Conservation (phyloP, 2,888 invertebrate species). For the Stenodera caucasica region DNA sequence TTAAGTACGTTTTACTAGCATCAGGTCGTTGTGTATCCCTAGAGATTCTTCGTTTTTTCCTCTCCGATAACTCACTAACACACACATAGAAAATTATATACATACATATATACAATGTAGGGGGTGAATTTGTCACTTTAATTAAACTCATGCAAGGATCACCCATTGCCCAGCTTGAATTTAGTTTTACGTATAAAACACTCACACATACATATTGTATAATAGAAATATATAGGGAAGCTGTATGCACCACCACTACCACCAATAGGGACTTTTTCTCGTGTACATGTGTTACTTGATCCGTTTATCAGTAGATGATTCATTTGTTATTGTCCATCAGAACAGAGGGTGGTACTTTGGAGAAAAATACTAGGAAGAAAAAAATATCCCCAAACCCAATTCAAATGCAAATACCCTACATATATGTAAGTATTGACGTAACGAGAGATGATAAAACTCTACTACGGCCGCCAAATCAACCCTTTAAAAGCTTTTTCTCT, state of each 20-base stretch:
- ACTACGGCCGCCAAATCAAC: neutral
- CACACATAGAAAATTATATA: no score
- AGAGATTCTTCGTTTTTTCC: constrained; percentile 51
- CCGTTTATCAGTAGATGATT: constrained; percentile 53
- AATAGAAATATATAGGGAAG: constrained; percentile 39
- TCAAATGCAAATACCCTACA: neutral
- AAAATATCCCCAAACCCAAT: neutral
- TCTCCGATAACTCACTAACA: constrained; percentile 54
- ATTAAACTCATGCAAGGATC: constrained; percentile 58
- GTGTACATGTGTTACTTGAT: constrained; percentile 54
- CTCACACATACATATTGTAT: no score
- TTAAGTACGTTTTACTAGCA: constrained; percentile 9
- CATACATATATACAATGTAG: constrained; percentile 49
- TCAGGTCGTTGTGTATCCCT: constrained; percentile 12
- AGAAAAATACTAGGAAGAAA: neutral
- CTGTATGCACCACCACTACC: constrained; percentile 38
- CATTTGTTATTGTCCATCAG: constrained; percentile 52
- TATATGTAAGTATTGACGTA: neutral
- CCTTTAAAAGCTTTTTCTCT: neutral
- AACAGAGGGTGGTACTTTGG: constrained; percentile 27
- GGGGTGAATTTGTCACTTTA: constrained; percentile 47
- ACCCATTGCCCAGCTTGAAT: constrained; percentile 27
- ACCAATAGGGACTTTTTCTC: constrained; percentile 57
- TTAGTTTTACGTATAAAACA: neutral
- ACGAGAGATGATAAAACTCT: no score